Evolutionary conservation across 2,113 vertebrate genomes (phyloP).

Genomic region (Sander lucioperca): DNA sequence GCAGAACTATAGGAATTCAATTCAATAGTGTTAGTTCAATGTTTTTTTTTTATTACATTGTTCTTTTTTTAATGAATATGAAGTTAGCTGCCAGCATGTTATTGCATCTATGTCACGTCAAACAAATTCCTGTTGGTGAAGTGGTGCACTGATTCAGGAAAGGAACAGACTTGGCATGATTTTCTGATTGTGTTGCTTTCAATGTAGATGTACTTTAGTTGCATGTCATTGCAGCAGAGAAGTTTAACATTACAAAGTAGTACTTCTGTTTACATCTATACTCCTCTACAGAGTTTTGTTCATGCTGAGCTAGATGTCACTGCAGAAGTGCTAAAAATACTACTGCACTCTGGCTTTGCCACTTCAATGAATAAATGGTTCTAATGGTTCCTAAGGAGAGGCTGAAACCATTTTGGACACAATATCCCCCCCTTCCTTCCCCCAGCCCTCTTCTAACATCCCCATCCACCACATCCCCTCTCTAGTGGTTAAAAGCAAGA

Average conservation of each 20-base stretch:
- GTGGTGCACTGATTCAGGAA: neutral
- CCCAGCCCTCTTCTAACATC: constrained; percentile 18
- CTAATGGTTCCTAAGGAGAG: constrained; percentile 59
- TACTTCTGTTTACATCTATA: neutral
- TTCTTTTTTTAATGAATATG: too few species aligned
- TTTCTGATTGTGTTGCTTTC: constrained; percentile 11
- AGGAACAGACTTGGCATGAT: neutral
- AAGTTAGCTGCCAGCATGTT: too few species aligned
- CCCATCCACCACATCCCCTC: constrained; percentile 26
- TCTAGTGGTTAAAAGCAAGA: constrained; percentile 64
- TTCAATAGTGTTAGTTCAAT: too few species aligned
- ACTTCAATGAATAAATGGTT: constrained; percentile 55
- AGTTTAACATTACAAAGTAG: constrained; percentile 9
- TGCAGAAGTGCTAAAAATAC: constrained; percentile 22
- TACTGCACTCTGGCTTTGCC: constrained; percentile 28
- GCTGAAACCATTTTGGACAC: constrained; percentile 62
- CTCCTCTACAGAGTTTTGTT: constrained; percentile 21
- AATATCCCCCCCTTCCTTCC: constrained; percentile 13
- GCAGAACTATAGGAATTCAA: too few species aligned
- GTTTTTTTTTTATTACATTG: too few species aligned
- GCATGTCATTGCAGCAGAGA: neutral
- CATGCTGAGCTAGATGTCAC: constrained; percentile 21
- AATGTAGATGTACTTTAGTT: neutral
- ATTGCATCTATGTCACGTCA: too few species aligned
- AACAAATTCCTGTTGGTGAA: too few species aligned